Base-by-base conservation (phyloP, 37 sponge, comb jelly and placozoan genomes). In the Crambe crambe region DNA sequence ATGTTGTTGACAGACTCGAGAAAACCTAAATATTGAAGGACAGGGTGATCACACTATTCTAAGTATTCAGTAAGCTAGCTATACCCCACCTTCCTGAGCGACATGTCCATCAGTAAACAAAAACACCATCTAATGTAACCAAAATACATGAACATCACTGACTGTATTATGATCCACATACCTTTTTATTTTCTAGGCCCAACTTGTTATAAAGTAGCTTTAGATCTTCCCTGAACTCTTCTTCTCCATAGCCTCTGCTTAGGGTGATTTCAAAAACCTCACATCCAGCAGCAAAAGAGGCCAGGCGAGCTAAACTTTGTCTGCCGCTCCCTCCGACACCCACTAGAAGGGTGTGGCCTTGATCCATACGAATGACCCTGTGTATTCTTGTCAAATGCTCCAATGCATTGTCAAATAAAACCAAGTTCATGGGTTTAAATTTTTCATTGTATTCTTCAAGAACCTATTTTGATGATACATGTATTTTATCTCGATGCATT, bases 1-100 rank as follows among this genome's bases (percentile, higher is more conserved):
- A 98, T 98, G 91, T 98, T 98, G 82, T 98, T 98, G 44, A 98
- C 87, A 25, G 94, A 83, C 77, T 98, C 99, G 60, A 98, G 91
- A 78, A 98, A 98, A 4, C 99, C 88, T 87, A 39, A n/a, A 66
- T 12, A 51, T n/a, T n/a, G n/a, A n/a, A n/a, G n/a, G n/a, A n/a
- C n/a, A n/a, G n/a, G n/a, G n/a, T n/a, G n/a, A n/a, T n/a, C n/a
- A n/a, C n/a, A n/a, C n/a, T n/a, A n/a, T n/a, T n/a, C n/a, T n/a
- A n/a, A n/a, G n/a, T n/a, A n/a, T n/a, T n/a, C n/a, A n/a, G n/a
- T n/a, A n/a, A n/a, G n/a, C n/a, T n/a, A n/a, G n/a, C n/a, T n/a
- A n/a, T n/a, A n/a, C n/a, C n/a, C n/a, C 65, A 86, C 87, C 97
- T 83, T 98, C 99, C 66, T 98, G 97, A 10, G 95, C 99, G 42